These are phyloP conservation scores for Pontoporia blainvillei DNA, from an alignment of 2,113 vertebrate species.

Conservation along the genomic window DNA sequence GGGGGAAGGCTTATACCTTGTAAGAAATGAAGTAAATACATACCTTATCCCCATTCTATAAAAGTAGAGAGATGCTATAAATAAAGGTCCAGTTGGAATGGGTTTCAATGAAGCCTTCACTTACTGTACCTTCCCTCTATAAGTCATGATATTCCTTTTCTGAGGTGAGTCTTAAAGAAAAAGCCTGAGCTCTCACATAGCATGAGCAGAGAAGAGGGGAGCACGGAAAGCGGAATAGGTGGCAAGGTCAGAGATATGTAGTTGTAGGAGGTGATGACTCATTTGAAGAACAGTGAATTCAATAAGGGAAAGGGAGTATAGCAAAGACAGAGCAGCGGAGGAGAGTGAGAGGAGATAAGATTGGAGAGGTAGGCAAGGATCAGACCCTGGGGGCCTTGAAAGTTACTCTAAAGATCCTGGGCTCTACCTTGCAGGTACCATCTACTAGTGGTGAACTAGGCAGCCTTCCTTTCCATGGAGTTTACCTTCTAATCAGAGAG, in stretches of 20 bases:
- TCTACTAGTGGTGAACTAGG: neutral
- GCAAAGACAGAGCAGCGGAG: neutral
- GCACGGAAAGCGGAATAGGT: neutral
- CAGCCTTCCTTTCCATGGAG: neutral
- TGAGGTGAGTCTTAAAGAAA: neutral
- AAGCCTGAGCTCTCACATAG: neutral
- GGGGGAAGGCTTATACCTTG: fast-evolving
- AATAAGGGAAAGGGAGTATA: neutral
- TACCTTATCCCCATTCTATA: neutral
- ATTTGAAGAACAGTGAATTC: neutral
- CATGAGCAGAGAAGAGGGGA: neutral
- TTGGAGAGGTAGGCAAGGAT: neutral
- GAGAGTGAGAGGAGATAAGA: neutral
- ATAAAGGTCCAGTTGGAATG: neutral
- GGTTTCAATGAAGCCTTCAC: neutral
- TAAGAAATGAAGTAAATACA: neutral
- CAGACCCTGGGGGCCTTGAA: neutral
- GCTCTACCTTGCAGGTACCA: neutral
- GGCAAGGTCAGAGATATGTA: neutral
- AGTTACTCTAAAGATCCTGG: neutral
- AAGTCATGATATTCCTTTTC: neutral
- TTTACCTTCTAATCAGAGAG: neutral
- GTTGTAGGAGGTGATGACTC: neutral
- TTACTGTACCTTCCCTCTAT: neutral
- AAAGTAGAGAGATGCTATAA: neutral